These are phyloP conservation scores for Leucophora obtusa DNA, from an alignment of 2,888 invertebrate genomes.

Conservation along the genomic window DNA sequence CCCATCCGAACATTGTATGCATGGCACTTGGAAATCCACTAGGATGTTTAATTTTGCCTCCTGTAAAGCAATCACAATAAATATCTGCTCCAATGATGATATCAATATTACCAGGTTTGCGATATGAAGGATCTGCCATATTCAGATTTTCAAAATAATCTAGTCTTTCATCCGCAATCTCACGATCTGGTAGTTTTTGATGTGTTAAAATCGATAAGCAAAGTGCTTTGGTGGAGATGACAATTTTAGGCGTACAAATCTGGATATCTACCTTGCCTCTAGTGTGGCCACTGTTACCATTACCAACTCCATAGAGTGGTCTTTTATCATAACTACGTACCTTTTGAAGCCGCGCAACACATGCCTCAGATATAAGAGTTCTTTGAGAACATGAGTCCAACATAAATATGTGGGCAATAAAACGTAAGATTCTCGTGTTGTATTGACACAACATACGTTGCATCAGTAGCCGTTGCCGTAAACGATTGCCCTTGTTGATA, in stretches of 20 bases:
- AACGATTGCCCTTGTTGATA: too few species aligned
- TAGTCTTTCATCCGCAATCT: too few species aligned
- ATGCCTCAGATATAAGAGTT: neutral
- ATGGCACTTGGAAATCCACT: slow-evolving; percentile 13
- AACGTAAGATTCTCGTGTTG: too few species aligned
- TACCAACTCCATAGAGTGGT: neutral
- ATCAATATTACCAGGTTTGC: slow-evolving; percentile 19
- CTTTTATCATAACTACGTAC: neutral
- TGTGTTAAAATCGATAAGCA: neutral
- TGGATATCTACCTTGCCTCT: neutral
- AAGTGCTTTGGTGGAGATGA: neutral
- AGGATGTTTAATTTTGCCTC: too few species aligned
- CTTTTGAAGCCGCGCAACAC: neutral
- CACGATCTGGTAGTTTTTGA: too few species aligned
- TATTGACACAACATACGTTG: too few species aligned
- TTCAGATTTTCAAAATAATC: too few species aligned
- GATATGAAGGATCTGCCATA: slow-evolving; percentile 25
- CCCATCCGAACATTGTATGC: slow-evolving; percentile 20
- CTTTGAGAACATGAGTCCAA: too few species aligned
- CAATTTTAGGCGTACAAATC: neutral
- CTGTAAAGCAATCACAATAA: too few species aligned
- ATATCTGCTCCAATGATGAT: slow-evolving; percentile 13
- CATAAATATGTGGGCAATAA: too few species aligned
- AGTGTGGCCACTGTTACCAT: neutral
- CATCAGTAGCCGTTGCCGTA: too few species aligned